Evolutionary conservation across 2,113 vertebrate species (phyloP).

Genomic region (Ovis canadensis): DNA sequence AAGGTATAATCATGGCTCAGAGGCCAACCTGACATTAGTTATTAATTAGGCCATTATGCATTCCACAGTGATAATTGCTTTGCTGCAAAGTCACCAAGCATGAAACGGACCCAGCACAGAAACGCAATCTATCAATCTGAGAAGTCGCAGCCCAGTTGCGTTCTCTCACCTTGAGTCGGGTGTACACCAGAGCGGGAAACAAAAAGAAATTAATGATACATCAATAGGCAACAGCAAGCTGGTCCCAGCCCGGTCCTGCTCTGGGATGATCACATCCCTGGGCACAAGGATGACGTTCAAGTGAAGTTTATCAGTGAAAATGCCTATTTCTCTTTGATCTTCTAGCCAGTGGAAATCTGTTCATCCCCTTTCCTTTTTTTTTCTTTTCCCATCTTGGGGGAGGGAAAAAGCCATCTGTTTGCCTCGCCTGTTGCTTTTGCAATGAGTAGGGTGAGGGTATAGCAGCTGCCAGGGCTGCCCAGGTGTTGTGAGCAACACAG

Average conservation of each 20-base stretch:
- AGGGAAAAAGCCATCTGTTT: background rate
- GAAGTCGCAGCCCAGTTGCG: slow-evolving; percentile 72
- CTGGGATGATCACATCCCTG: background rate
- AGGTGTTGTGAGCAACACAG: no score
- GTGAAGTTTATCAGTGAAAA: background rate
- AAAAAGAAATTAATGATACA: slow-evolving; percentile 56
- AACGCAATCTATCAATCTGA: slow-evolving; percentile 92
- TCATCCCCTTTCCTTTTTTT: background rate
- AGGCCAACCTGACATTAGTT: slow-evolving; percentile 97
- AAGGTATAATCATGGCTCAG: slow-evolving; percentile 94
- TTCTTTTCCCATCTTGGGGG: background rate
- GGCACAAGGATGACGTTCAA: background rate
- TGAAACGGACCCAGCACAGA: slow-evolving; percentile 86
- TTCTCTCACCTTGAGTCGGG: slow-evolving; percentile 90
- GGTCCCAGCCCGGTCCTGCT: background rate
- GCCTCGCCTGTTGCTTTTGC: slow-evolving; percentile 43
- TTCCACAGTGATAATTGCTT: slow-evolving; percentile 99
- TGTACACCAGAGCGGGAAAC: slow-evolving; percentile 16
- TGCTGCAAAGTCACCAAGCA: slow-evolving; percentile 99
- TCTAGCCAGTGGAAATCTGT: background rate
- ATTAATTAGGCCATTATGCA: slow-evolving; percentile 99
- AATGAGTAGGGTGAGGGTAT: background rate
- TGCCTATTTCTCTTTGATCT: background rate
- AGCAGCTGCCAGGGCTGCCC: background rate
- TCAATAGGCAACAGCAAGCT: background rate